Evolutionary conservation across 2,888 invertebrate genomes (phyloP).

Genomic region (Drosophila putrida): DNA sequence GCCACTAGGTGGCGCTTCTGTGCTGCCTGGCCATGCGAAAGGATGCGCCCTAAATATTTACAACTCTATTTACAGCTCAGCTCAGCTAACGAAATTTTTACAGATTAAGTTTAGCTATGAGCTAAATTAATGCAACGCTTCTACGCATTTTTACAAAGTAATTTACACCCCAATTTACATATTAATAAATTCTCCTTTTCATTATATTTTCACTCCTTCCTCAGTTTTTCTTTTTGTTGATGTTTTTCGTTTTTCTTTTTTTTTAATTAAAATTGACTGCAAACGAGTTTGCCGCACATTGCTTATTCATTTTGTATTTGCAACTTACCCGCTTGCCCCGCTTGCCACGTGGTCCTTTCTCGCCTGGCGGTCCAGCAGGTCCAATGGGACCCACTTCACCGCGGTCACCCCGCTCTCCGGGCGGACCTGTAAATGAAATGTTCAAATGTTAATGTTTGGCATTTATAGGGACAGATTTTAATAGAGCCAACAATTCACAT

Average conservation of each 20-base stretch:
- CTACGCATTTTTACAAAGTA: constrained; percentile 61
- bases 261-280: constrained; percentile 62
- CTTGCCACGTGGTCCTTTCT: constrained; percentile 96
- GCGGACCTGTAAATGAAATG: constrained; percentile 75
- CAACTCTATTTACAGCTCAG: constrained; percentile 39
- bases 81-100: constrained; percentile 42
- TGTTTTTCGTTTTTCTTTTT: constrained; percentile 21
- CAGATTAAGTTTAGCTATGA: constrained; percentile 64
- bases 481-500: constrained; percentile 47
- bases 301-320: constrained; percentile 35
- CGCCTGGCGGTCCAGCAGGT: constrained; percentile 91
- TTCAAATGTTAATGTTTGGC: constrained; percentile 47
- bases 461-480: constrained; percentile 62
- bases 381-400: constrained; percentile 90
- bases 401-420: constrained; percentile 83
- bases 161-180: constrained; percentile 74
- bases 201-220: constrained; percentile 29
- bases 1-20: constrained; percentile 33
- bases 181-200: constrained; percentile 60
- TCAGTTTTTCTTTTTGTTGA: constrained; percentile 17
- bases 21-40: constrained; percentile 54
- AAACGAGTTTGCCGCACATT: constrained; percentile 45
- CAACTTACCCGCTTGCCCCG: constrained; percentile 96
- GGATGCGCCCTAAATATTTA: constrained; percentile 64
- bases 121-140: constrained; percentile 65